These are phyloP conservation scores for Omphaloscelis lunosa DNA, from an alignment of 2,888 invertebrate species.

Conservation along the genomic window DNA sequence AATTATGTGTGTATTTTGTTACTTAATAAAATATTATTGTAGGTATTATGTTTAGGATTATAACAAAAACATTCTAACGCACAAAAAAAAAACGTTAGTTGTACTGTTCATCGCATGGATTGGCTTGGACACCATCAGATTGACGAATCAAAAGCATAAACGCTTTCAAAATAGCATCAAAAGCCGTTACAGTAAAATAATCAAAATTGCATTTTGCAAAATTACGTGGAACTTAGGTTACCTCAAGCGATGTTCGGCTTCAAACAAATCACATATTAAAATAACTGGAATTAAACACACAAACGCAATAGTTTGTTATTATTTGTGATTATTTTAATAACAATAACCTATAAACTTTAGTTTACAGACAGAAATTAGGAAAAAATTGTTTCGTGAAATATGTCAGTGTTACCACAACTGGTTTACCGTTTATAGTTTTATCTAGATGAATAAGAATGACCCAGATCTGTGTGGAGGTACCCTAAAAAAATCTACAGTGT, in stretches of 20 bases:
- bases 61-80: not conserved
- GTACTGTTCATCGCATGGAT: not conserved
- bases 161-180: not conserved
- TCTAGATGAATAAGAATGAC: not conserved
- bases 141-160: not conserved
- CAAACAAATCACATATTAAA: constrained; percentile 43
- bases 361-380: constrained; percentile 26
- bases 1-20: not conserved
- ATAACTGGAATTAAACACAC: constrained; percentile 1
- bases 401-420: constrained; percentile 32
- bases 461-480: not conserved
- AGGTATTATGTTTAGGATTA: not conserved
- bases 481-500: no score
- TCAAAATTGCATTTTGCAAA: constrained; percentile 6
- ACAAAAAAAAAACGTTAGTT: not conserved
- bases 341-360: constrained; percentile 36
- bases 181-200: constrained; percentile 33
- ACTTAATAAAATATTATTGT: not conserved
- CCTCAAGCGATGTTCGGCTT: constrained; percentile 17
- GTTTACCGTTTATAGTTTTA: not conserved
- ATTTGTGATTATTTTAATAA: not conserved
- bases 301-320: constrained; percentile 14
- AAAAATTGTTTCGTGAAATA: constrained; percentile 17
- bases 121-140: not conserved
- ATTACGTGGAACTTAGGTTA: constrained; percentile 50